Evolutionary conservation across 2,797 vertebrate species (phyloP).

Genomic region (Synanceia verrucosa): DNA sequence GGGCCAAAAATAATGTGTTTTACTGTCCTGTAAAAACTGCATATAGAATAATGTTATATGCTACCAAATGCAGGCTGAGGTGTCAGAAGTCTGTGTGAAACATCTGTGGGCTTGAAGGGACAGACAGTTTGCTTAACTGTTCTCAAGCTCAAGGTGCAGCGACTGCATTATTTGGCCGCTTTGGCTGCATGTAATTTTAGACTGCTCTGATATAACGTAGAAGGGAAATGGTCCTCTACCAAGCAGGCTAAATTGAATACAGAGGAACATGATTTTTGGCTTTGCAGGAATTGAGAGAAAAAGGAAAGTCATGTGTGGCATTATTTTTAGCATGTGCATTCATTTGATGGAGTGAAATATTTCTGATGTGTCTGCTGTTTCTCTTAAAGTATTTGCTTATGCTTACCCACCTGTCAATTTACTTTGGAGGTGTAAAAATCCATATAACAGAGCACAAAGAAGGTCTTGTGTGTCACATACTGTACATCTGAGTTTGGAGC

Average conservation of each 20-base stretch:
- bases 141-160: not conserved
- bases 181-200: slow-evolving; percentile 20
- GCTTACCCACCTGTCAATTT: not conserved
- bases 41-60: too few species aligned
- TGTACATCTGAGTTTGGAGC: not conserved
- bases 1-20: not conserved
- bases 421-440: not conserved
- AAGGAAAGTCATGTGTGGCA: not conserved
- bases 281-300: slow-evolving; percentile 9
- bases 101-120: slow-evolving; percentile 11
- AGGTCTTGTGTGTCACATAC: not conserved
- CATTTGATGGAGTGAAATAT: not conserved
- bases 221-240: not conserved
- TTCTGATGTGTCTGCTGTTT: not conserved
- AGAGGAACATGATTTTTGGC: slow-evolving; percentile 8
- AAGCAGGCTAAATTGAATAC: not conserved
- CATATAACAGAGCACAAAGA: not conserved
- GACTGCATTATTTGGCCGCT: slow-evolving; percentile 3
- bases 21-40: not conserved
- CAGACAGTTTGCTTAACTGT: slow-evolving; percentile 6
- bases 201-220: not conserved
- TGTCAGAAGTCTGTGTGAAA: slow-evolving; percentile 26
- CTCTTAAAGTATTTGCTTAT: not conserved
- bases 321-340: not conserved
- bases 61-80: too few species aligned